Evolutionary conservation across 2,888 invertebrate genomes (phyloP).

Genomic region (Lycaena phlaeas): DNA sequence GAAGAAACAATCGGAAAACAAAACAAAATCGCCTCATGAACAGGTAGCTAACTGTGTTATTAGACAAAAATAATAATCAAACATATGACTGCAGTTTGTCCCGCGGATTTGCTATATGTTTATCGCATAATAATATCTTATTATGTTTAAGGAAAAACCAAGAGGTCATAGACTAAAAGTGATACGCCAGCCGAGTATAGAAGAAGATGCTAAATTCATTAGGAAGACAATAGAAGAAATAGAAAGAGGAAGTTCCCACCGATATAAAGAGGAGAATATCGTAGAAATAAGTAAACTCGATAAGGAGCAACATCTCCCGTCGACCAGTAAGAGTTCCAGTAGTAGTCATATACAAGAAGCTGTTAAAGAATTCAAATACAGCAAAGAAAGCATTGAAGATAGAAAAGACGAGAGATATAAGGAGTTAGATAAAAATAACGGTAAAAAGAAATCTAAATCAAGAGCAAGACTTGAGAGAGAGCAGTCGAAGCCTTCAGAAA

Average conservation of each 20-base stretch:
- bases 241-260: constrained; percentile 51
- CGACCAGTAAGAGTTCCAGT: constrained; percentile 32
- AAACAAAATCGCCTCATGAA: constrained; percentile 41
- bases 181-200: constrained; percentile 53
- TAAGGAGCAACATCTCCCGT: constrained; percentile 24
- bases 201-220: constrained; percentile 62
- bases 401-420: constrained; percentile 44
- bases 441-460: constrained; percentile 61
- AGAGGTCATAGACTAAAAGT: constrained; percentile 38
- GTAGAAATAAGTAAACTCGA: constrained; percentile 24
- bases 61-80: constrained; percentile 1
- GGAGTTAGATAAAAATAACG: constrained; percentile 48
- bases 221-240: constrained; percentile 65
- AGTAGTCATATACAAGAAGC: constrained; percentile 30
- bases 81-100: neutral
- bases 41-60: constrained; percentile 39
- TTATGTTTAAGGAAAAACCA: constrained; percentile 14
- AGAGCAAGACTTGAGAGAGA: constrained; percentile 62
- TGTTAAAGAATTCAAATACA: constrained; percentile 26
- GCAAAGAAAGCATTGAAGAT: constrained; percentile 37
- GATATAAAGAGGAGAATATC: constrained; percentile 35
- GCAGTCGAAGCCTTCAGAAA: constrained; percentile 65
- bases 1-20: constrained; percentile 33
- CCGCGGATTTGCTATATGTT: too few relatives aligned
- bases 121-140: neutral